A percentile compares a stretch with the other conserved stretches of the same genome.
Evolutionary conservation across 2,113 vertebrate genomes (phyloP).

Genomic region (Rhineura floridana): DNA sequence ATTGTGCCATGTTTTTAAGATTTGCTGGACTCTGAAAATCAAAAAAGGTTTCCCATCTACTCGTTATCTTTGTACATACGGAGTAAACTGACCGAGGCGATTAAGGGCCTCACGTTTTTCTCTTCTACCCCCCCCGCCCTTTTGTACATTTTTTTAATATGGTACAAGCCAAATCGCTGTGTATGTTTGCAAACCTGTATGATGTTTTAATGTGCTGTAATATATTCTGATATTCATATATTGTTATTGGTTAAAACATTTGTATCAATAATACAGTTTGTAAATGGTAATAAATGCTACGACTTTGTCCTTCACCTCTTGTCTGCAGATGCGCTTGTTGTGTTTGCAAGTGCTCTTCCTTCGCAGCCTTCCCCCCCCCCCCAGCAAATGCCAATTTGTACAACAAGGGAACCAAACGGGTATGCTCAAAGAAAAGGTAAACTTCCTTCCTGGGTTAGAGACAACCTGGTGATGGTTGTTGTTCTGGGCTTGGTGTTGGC

Average conservation of each 20-base stretch:
- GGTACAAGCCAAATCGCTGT: constrained; percentile 44
- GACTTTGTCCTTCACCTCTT: constrained; percentile 51
- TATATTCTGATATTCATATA: constrained; percentile 50
- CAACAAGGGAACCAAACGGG: not conserved
- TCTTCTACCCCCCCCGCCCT: not conserved
- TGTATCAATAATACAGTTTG: constrained; percentile 69
- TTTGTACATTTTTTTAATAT: constrained; percentile 12
- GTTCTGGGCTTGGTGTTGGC: too few relatives aligned
- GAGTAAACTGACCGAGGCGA: constrained; percentile 11
- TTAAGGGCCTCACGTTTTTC: constrained; percentile 18
- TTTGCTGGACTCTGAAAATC: constrained; percentile 1
- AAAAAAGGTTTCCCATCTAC: not conserved
- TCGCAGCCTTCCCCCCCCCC: too few relatives aligned
- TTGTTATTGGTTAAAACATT: constrained; percentile 51
- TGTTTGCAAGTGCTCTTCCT: not conserved
- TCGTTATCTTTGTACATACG: constrained; percentile 53
- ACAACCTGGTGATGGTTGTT: not conserved
- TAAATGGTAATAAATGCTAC: constrained; percentile 76
- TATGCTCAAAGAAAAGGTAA: not conserved
- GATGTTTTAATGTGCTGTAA: constrained; percentile 66
- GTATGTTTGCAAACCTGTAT: constrained; percentile 64
- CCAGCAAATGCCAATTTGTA: not conserved
- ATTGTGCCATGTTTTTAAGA: not conserved
- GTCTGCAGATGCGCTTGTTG: not conserved
- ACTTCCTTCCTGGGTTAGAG: too few relatives aligned